These are phyloP conservation scores for Scarus forsteni DNA, from an alignment of 2,797 vertebrate genomes.

Conservation along the genomic window DNA sequence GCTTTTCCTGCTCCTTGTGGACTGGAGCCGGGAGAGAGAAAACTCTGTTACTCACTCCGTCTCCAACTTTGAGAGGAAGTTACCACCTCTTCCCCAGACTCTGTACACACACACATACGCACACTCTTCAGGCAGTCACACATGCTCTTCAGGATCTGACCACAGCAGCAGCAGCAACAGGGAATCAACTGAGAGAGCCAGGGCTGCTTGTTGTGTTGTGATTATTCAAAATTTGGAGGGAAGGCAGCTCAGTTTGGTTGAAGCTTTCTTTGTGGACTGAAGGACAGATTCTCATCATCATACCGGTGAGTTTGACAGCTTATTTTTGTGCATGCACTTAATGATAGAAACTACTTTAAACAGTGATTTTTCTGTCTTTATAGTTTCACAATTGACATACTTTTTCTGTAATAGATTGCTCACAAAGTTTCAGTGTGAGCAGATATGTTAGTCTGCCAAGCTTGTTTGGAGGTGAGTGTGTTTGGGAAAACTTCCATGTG, in stretches of 20 bases:
- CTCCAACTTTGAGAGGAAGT: constrained; percentile 80
- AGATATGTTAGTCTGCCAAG: constrained; percentile 23
- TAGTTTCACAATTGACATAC: not conserved
- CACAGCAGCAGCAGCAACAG: constrained; percentile 68
- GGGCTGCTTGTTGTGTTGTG: constrained; percentile 52
- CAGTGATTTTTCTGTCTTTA: constrained; percentile 25
- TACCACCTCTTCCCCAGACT: constrained; percentile 79
- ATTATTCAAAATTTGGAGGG: constrained; percentile 52
- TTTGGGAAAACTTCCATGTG: constrained; percentile 34
- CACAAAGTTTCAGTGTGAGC: not conserved
- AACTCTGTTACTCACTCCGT: constrained; percentile 74
- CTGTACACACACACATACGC: constrained; percentile 44
- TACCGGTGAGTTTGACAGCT: constrained; percentile 74
- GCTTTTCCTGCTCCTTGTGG: constrained; percentile 78
- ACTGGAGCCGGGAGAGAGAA: constrained; percentile 71
- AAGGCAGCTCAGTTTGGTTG: constrained; percentile 32
- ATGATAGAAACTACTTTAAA: constrained; percentile 29
- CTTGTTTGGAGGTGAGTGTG: constrained; percentile 26
- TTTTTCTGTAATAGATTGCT: not conserved
- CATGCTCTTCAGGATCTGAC: constrained; percentile 61
- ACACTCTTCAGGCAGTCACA: constrained; percentile 32
- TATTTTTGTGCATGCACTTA: constrained; percentile 22
- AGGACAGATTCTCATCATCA: constrained; percentile 46
- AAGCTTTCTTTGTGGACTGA: constrained; percentile 55
- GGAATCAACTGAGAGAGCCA: constrained; percentile 45